phyloP scores from a whole-genome alignment of 2,888 invertebrate species.

The Caradrina kadenii region DNA sequence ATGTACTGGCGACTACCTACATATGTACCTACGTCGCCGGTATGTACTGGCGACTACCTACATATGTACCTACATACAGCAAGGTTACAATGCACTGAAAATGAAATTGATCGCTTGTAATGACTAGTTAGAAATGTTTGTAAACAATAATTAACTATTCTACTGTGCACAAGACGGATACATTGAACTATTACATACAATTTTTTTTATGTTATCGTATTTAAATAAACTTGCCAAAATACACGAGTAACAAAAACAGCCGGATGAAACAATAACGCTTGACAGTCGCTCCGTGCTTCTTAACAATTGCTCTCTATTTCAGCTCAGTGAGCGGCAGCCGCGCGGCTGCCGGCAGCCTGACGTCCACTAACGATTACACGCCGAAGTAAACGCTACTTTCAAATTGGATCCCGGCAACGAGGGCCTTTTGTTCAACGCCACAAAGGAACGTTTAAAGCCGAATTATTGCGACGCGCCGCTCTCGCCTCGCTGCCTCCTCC shows the following conservation, averaged over 20 bases:
- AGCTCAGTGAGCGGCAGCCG: slow-evolving; percentile 16
- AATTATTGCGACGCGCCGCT: slow-evolving; percentile 45
- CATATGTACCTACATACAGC: background rate
- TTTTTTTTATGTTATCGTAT: no score
- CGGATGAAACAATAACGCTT: slow-evolving; percentile 4
- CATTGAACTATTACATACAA: no score
- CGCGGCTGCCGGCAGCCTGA: slow-evolving; percentile 52
- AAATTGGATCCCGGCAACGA: slow-evolving; percentile 78
- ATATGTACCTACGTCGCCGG: no score
- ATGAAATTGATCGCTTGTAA: no score
- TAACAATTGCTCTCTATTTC: background rate
- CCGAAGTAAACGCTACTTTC: slow-evolving; percentile 76
- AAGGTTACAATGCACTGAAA: background rate
- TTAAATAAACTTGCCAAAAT: no score
- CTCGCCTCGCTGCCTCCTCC: slow-evolving; percentile 12
- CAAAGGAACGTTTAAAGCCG: slow-evolving; percentile 60
- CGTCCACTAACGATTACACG: slow-evolving; percentile 73
- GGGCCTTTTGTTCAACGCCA: slow-evolving; percentile 67
- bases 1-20: no score
- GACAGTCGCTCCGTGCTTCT: background rate
- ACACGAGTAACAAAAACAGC: background rate
- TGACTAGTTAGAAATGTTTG: no score
- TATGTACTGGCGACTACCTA: no score
- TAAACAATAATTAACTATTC: no score
- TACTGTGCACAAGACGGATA: no score